Base-by-base conservation (phyloP, 2,113 vertebrate species). In the Rattus norvegicus region DNA sequence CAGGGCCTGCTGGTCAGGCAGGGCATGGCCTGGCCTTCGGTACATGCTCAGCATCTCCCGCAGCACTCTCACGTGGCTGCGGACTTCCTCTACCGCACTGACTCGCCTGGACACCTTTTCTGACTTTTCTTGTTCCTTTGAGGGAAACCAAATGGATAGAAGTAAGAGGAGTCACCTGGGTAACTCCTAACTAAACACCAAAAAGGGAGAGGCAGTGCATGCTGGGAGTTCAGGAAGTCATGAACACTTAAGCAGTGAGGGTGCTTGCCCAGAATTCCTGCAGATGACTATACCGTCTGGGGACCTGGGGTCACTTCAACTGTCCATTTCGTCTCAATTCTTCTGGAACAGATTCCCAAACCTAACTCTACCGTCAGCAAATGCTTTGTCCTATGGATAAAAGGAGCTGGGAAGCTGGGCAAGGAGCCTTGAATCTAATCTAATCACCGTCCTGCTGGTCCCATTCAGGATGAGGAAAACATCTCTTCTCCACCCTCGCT, bases 111-210 rank as follows among this genome's bases (percentile, higher is more conserved):
- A 98, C 52, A 96, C 97, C 92, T 98, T 99, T 87, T 99, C 99
- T 0, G 98, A 97, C 75, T 99, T 99, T 56, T 99, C 99, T 96
- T 99, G 99, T 69, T 99, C 99, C 99, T 99, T 95, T 86, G 12
- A 81, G 94, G 33, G 43, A 75, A 88, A 88, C 9, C 39, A 75
- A 26, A 13, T 59, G 69, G 36, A 43, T 0, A 4, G 28, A n/a
- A 5, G 1, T 49, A n/a, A 94, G 87, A 63, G 49, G 3, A 63
- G 65, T 85, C 3, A 22, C 77, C n/a, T 39, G 7, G 65, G 22
- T 7, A 61, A 70, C 59, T 69, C 28, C 47, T 52, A n/a, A 54
- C 54, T 47, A n/a, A 59, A 76, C 1, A 4, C 14, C 56, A 4
- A 1, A n/a, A 0, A 2, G 67, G n/a, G 54, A 73, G 33, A 47